Conservation (phyloP, 2,797 vertebrate genomes). For the Enteromius radiatus region DNA sequence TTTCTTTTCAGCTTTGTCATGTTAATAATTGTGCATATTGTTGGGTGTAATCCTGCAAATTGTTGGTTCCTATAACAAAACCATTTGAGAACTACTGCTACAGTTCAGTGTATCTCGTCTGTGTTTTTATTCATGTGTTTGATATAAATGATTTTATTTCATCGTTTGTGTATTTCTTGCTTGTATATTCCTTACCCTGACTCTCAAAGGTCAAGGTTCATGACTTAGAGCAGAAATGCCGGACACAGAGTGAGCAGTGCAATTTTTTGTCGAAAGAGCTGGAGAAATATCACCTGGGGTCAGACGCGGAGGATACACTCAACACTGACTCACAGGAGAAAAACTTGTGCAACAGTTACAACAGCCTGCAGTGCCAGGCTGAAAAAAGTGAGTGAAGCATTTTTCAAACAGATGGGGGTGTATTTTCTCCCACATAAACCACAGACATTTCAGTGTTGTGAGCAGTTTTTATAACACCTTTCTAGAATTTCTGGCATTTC, state of each 20-base stretch:
- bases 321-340: slow-evolving; percentile 71
- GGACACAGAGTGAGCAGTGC: slow-evolving; percentile 88
- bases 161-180: slow-evolving; percentile 23
- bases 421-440: neutral
- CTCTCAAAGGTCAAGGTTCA: slow-evolving; percentile 85
- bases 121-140: neutral
- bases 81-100: slow-evolving; percentile 3
- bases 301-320: slow-evolving; percentile 78
- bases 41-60: neutral
- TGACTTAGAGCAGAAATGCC: slow-evolving; percentile 91
- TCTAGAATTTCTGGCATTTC: neutral
- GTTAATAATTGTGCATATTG: neutral
- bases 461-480: neutral
- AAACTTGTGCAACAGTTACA: slow-evolving; percentile 71
- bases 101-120: neutral
- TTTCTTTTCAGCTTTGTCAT: neutral
- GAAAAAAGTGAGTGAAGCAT: slow-evolving; percentile 80
- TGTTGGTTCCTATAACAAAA: neutral
- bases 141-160: neutral
- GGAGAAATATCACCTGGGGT: slow-evolving; percentile 82
- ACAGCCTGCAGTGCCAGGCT: slow-evolving; percentile 78
- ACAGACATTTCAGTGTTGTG: neutral
- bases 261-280: slow-evolving; percentile 87
- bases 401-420: neutral
- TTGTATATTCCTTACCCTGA: slow-evolving; percentile 3